Evolutionary conservation across 2,888 invertebrate species (phyloP).

Genomic region (Sisyra terminalis): DNA sequence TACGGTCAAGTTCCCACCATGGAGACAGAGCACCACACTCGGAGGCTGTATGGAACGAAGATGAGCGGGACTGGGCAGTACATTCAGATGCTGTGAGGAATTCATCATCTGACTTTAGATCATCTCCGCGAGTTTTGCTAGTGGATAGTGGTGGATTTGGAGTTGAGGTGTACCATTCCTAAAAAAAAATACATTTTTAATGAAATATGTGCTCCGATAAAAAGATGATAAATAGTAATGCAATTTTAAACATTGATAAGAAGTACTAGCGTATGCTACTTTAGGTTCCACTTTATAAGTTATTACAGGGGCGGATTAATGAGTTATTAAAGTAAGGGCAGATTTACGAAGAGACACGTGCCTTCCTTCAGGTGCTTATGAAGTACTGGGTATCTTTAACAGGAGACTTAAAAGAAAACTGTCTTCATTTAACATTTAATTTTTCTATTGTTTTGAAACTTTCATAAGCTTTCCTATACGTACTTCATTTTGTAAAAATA

Average conservation of each 20-base stretch:
- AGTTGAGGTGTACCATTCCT: conserved; percentile 18
- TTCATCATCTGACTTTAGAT: conserved; percentile 37
- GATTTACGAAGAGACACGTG: too few species aligned
- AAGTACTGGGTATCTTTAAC: too few species aligned
- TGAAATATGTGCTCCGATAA: not conserved
- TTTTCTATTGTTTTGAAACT: too few species aligned
- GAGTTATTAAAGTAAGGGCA: too few species aligned
- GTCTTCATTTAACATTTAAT: too few species aligned
- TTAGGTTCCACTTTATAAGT: too few species aligned
- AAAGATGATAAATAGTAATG: not conserved
- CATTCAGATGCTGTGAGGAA: conserved; percentile 53
- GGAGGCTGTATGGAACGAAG: conserved; percentile 51
- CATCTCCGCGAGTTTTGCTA: conserved; percentile 24
- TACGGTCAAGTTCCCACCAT: conserved; percentile 37
- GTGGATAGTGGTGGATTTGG: conserved; percentile 11
- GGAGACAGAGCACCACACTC: conserved; percentile 41
- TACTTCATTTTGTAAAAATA: too few species aligned
- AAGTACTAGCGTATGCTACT: not conserved
- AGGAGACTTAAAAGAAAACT: too few species aligned
- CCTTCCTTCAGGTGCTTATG: too few species aligned
- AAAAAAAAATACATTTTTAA: conserved; percentile 9
- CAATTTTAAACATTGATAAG: not conserved
- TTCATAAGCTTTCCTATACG: too few species aligned
- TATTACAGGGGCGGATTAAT: too few species aligned
- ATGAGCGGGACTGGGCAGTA: conserved; percentile 47